Evolutionary conservation across 35 echinoderm and acorn worm genomes (phyloP).

Genomic region (Patiria miniata): DNA sequence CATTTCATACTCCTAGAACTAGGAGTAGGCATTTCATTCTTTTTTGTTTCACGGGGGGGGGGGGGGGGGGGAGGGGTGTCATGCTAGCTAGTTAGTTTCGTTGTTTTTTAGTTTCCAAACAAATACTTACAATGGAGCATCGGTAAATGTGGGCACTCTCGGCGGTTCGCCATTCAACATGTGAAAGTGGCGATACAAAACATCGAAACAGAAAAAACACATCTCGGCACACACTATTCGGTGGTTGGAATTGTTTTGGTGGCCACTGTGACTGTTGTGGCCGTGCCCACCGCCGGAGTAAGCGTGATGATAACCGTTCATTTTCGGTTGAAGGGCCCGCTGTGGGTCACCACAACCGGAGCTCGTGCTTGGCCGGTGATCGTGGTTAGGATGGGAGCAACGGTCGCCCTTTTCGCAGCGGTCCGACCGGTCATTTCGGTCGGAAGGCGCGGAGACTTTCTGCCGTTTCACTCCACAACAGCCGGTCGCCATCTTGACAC

Average conservation of each 20-base stretch:
- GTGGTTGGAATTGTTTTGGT: constrained; percentile 32
- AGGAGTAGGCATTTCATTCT: too few species aligned
- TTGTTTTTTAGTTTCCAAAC: not conserved
- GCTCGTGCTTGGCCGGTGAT: constrained; percentile 13
- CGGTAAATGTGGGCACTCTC: constrained; percentile 88
- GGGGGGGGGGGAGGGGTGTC: too few species aligned
- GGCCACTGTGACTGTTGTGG: not conserved
- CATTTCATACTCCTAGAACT: too few species aligned
- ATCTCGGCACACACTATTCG: constrained; percentile 95
- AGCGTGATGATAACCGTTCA: constrained; percentile 53
- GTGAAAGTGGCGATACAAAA: constrained; percentile 69
- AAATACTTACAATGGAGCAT: constrained; percentile 95
- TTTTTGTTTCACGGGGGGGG: too few species aligned
- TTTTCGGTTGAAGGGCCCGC: constrained; percentile 23
- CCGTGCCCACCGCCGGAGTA: not conserved
- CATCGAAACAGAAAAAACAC: constrained; percentile 99
- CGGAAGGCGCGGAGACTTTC: constrained; percentile 92
- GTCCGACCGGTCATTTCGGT: constrained; percentile 57
- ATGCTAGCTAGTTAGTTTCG: too few species aligned
- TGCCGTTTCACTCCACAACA: constrained; percentile 99
- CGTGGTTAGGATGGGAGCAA: not conserved
- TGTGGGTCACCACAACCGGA: constrained; percentile 3
- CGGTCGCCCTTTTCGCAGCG: constrained; percentile 25
- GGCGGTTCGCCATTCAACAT: constrained; percentile 82
- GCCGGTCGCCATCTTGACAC: constrained; percentile 97